These are phyloP conservation scores for Halichoerus grypus DNA, from an alignment of 2,113 vertebrate genomes.

Conservation along the genomic window DNA sequence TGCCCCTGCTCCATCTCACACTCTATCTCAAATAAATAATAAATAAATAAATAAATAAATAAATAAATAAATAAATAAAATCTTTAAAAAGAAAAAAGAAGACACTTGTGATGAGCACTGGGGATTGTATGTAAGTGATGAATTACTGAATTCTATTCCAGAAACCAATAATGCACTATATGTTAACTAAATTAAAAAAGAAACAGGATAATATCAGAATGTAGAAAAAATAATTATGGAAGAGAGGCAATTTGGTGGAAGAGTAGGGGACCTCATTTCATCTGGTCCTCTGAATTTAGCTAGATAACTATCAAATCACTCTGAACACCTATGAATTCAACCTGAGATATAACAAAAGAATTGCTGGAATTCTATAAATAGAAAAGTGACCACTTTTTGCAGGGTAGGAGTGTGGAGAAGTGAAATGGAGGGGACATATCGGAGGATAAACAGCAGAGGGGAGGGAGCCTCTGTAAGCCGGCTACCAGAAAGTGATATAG, in stretches of 20 bases:
- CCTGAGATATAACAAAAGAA: not conserved
- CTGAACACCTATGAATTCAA: not conserved
- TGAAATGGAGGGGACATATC: not conserved
- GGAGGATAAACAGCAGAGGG: not conserved
- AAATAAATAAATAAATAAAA: too few relatives aligned
- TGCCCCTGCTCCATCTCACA: too few relatives aligned
- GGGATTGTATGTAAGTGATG: too few relatives aligned
- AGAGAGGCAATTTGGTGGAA: not conserved
- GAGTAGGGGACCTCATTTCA: not conserved
- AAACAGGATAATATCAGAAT: too few relatives aligned
- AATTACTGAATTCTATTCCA: too few relatives aligned
- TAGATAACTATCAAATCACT: not conserved
- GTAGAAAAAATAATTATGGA: too few relatives aligned
- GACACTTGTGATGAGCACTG: too few relatives aligned
- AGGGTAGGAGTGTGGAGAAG: not conserved
- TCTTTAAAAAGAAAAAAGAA: too few relatives aligned
- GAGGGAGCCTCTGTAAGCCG: not conserved
- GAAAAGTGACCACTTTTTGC: not conserved
- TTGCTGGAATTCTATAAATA: not conserved
- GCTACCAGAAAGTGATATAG: not conserved
- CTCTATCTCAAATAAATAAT: too few relatives aligned
- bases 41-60: too few relatives aligned
- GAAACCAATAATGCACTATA: too few relatives aligned
- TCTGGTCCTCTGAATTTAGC: not conserved
- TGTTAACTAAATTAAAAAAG: too few relatives aligned